Evolutionary conservation across 2,888 invertebrate genomes (phyloP).

Genomic region (Phymatocera aterrima): DNA sequence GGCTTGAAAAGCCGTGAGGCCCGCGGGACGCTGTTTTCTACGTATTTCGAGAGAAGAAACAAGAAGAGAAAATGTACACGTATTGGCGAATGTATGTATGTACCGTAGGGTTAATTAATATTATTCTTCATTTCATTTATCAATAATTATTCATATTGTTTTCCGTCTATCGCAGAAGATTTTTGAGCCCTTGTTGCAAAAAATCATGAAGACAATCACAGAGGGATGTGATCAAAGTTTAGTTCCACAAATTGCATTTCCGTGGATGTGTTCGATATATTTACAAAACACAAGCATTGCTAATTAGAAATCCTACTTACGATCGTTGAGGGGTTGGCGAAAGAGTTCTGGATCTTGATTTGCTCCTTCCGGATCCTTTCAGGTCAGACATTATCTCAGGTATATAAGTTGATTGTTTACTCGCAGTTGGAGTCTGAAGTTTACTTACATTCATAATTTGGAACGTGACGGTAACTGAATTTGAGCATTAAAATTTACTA

Average conservation of each 20-base stretch:
- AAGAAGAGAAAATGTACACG: no score
- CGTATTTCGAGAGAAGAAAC: no score
- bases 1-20: neutral
- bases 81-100: no score
- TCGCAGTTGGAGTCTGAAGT: neutral
- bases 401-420: neutral
- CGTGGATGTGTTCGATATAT: no score
- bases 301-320: neutral
- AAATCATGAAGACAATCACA: no score
- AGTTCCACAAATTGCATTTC: neutral
- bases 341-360: neutral
- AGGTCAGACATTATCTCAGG: constrained; percentile 20
- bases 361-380: neutral
- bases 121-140: no score
- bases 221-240: no score
- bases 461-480: neutral
- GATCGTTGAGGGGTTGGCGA: neutral
- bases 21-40: no score
- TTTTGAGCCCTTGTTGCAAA: no score
- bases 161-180: no score
- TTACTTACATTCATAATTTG: neutral
- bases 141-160: no score
- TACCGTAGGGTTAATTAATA: no score
- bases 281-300: neutral
- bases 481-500: neutral